These are phyloP conservation scores for Apantesis nais DNA, from an alignment of 2,888 invertebrate species.

Conservation along the genomic window DNA sequence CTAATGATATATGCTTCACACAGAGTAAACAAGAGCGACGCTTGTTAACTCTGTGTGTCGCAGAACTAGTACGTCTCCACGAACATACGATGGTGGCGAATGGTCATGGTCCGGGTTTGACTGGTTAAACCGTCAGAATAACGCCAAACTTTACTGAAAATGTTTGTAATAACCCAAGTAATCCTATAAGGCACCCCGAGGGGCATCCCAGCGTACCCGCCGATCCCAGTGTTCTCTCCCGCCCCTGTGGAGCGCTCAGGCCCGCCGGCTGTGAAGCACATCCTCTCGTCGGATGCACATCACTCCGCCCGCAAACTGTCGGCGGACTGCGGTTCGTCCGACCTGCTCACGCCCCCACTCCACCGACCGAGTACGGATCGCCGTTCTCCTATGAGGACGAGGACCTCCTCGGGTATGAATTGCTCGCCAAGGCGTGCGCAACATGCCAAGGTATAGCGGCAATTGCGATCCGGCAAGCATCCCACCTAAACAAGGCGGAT, in stretches of 20 bases:
- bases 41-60: no score
- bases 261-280: background rate
- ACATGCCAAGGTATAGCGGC: background rate
- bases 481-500: background rate
- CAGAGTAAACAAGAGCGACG: no score
- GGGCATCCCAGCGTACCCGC: background rate
- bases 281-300: background rate
- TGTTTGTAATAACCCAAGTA: no score
- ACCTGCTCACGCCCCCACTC: background rate
- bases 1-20: no score
- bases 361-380: background rate
- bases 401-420: accelerated
- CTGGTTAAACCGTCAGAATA: no score
- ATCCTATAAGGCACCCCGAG: no score
- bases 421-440: background rate
- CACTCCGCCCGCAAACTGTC: no score
- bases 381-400: background rate
- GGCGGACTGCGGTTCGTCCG: no score
- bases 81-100: no score
- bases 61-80: no score
- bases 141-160: no score
- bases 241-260: accelerated
- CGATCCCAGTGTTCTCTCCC: background rate
- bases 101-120: no score
- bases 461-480: background rate